Percentiles rank a stretch among this genome's conserved stretches.
These are phyloP conservation scores for Aplochiton taeniatus DNA, from an alignment of 2,797 vertebrate species.

Conservation along the genomic window DNA sequence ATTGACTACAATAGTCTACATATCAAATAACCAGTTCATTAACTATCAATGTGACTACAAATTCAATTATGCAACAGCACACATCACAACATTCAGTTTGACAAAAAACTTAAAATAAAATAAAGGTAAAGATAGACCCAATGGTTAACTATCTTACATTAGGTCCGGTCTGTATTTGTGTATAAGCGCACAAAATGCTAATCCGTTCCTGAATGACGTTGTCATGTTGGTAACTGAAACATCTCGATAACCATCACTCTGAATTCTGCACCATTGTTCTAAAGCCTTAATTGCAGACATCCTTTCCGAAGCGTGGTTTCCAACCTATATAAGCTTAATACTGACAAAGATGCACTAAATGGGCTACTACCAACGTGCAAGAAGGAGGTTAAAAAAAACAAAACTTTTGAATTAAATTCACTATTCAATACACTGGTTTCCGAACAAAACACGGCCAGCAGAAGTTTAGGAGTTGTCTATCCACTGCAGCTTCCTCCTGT, in stretches of 20 bases:
- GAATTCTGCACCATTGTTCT: slow-evolving; percentile 90
- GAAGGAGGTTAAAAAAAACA: slow-evolving; percentile 27
- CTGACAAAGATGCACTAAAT: not conserved
- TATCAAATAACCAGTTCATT: too few relatives aligned
- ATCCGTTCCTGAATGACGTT: slow-evolving; percentile 90
- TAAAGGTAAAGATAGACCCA: not conserved
- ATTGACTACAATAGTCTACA: too few relatives aligned
- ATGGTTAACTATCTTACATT: slow-evolving; percentile 80
- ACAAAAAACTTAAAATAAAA: not conserved
- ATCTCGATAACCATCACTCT: slow-evolving; percentile 89
- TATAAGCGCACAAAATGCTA: slow-evolving; percentile 96
- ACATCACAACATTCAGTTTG: not conserved
- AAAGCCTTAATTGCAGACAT: slow-evolving; percentile 94
- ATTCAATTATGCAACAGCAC: too few relatives aligned
- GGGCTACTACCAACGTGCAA: slow-evolving; percentile 23
- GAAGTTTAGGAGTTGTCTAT: too few relatives aligned
- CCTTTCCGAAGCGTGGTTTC: slow-evolving; percentile 1
- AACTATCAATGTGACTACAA: too few relatives aligned
- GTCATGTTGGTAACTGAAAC: slow-evolving; percentile 95
- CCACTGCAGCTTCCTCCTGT: slow-evolving; percentile 67
- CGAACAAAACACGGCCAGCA: slow-evolving; percentile 5
- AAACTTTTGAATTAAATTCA: not conserved
- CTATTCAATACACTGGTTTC: too few relatives aligned
- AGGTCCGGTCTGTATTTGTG: slow-evolving; percentile 94
- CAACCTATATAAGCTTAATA: not conserved